Base-by-base conservation (phyloP, 2,113 vertebrate species). In the Tretioscincus oriximinensis region DNA sequence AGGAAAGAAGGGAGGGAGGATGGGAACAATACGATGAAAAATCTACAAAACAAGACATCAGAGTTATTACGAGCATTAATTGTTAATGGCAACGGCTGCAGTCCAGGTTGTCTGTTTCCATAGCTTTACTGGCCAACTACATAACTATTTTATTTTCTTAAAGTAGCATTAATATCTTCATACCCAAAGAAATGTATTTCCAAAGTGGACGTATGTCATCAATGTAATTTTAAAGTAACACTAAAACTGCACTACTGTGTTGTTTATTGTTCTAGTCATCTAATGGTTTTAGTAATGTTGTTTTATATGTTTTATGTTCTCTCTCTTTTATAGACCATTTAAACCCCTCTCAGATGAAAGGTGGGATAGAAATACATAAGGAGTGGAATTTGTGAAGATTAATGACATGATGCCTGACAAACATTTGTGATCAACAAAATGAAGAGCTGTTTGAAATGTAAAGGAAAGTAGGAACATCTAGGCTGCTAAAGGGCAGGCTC, bases 31-130 rank as follows among this genome's bases (percentile, higher is more conserved):
- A 67, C 67, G 74, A 81, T 68, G 45, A 67, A 24, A 28, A 22
- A 10, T 75, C 51, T 49, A 28, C 67, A 31, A 60, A 81, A 58
- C 71, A 81, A 41, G 49, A 67, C 64, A 75, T 31, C 22, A 75
- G 45, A 81, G n/a, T 67, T 73, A 65, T 74, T 73, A 45, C 63
- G 35, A 20, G 58, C n/a, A 67, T 81, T 75, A 74, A 74, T 81
- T n/a, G 67, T 81, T 74, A 73, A 81, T 81, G 71, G 35, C 58
- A 26, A 71, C 11, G 26, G 58, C 63, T 67, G 31, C 24, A 35
- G 63, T 35, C 45, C 65, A 51, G 20, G 31, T 35, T 3, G 65
- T 45, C 63, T 58, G 18, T 41, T 81, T 68, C 35, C 61, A 47
- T 5, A 76, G 26, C 26, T 47, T 47, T 65, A 76, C 41, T 76